Percentiles rank a stretch among this genome's conserved stretches.
These are phyloP conservation scores for Aporophyla lueneburgensis DNA, from an alignment of 2,888 invertebrate genomes.

Conservation along the genomic window DNA sequence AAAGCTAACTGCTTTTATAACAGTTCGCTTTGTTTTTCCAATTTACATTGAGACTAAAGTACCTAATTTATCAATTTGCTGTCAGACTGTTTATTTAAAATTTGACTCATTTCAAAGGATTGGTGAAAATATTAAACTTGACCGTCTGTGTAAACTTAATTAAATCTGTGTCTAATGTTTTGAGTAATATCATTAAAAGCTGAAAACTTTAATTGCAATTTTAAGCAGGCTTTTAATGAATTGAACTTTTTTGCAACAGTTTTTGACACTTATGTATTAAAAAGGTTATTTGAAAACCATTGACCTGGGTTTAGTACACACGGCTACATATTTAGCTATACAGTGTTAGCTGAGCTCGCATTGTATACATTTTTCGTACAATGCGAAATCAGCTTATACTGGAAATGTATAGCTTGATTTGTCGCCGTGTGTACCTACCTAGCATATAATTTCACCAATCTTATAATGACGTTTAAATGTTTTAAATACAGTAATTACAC, in stretches of 20 bases:
- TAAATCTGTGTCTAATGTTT: constrained; percentile 30
- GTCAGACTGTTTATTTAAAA: constrained; percentile 37
- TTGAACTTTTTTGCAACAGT: constrained; percentile 15
- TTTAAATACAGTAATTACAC: constrained; percentile 19
- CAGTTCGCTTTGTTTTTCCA: constrained; percentile 25
- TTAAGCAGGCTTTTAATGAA: constrained; percentile 19
- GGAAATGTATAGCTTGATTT: too few species aligned
- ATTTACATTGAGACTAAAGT: constrained; percentile 4
- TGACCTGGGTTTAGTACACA: too few species aligned
- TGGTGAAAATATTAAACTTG: constrained; percentile 15
- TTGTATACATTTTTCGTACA: too few species aligned
- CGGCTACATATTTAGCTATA: too few species aligned
- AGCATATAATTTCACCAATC: neutral
- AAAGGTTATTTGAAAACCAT: constrained; percentile 3
- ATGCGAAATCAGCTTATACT: too few species aligned
- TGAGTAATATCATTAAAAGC: constrained; percentile 23
- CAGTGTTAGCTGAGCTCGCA: too few species aligned
- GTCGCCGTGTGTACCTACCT: neutral
- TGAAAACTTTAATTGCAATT: constrained; percentile 23
- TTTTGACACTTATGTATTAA: constrained; percentile 28
- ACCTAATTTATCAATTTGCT: constrained; percentile 44
- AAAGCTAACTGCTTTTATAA: neutral
- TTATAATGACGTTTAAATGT: constrained; percentile 16
- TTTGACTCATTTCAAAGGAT: constrained; percentile 34
- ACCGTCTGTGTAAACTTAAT: constrained; percentile 48